Evolutionary conservation across 2,797 vertebrate genomes (phyloP), one percentile per base, ranked within the genome.

Genomic region (Ficedula albicollis): DNA sequence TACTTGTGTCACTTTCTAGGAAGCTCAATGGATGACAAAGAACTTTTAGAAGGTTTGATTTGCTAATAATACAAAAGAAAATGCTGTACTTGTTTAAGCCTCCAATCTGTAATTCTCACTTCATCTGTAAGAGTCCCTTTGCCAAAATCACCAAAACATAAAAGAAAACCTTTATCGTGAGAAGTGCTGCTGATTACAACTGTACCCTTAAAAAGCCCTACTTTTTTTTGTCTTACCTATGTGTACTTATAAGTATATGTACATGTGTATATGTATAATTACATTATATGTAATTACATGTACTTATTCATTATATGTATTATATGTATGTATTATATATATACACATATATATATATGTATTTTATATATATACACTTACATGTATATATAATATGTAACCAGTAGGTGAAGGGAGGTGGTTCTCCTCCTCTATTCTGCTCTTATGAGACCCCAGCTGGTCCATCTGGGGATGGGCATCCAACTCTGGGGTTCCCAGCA

Each of bases 31-130:
- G 34, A 75, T 52, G 39, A 73, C 32, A 63, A 69, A 89, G 17
- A 90, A 83, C 34, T 74, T 87, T 4, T 62, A 48, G 32, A 56
- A 72, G 8, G 27, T 36, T 90, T 82, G 11, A 76, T 70, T 74
- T 76, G 19, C 74, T 36, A 76, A 26, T n/a, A 85, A 58, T 41
- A 87, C 12, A 68, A 55, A 83, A 74, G 39, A 85, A 89, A 89
- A 64, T 34, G 8, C 6, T 79, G 30, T 27, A 52, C 22, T 67
- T 67, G 8, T 58, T 87, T 72, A 84, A 36, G 26, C 23, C n/a
- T 84, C 36, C 62, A 75, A 16, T 72, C 48, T 30, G 36, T 59
- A 66, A 83, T 77, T 82, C 6, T 51, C 36, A 73, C 13, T 3
- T 0, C 27, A 73, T 43, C 44, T 55, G 5, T 34, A 58, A 48